Evolutionary conservation across 2,797 vertebrate genomes (phyloP).

Genomic region (Pangasius djambal): DNA sequence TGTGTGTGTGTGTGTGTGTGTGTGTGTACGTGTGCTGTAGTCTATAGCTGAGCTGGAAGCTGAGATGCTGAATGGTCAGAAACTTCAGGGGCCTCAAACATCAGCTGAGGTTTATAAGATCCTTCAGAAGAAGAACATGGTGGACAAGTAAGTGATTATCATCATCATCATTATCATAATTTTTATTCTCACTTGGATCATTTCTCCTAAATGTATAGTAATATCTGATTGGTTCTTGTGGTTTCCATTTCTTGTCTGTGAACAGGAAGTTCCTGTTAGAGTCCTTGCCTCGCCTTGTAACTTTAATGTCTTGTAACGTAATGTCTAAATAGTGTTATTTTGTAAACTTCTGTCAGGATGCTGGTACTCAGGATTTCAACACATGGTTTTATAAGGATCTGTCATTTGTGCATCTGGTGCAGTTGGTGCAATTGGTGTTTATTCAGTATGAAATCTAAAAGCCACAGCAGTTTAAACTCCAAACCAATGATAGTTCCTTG

Average conservation of each 20-base stretch:
- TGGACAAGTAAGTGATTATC: constrained; percentile 77
- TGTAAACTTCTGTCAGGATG: background rate
- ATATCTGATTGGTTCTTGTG: too few species aligned
- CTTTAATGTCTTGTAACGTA: too few species aligned
- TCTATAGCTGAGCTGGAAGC: constrained; percentile 82
- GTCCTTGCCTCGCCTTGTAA: background rate
- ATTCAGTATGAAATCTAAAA: background rate
- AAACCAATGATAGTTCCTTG: background rate
- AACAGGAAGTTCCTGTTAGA: background rate
- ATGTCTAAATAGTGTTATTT: background rate
- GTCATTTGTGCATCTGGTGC: background rate
- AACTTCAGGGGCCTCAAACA: constrained; percentile 88
- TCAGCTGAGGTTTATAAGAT: constrained; percentile 86
- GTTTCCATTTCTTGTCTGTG: too few species aligned
- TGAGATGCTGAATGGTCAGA: constrained; percentile 90
- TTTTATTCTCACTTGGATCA: background rate
- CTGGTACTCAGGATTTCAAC: background rate
- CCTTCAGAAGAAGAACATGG: constrained; percentile 77
- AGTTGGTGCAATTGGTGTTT: background rate
- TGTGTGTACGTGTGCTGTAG: constrained; percentile 64
- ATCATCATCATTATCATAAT: background rate
- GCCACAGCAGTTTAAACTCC: background rate
- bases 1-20: constrained; percentile 36
- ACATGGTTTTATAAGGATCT: too few species aligned
- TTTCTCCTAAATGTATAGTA: too few species aligned